phyloP scores from a whole-genome alignment of 92 coral and sea anemone genomes.

The Umimayanthus kanabou region DNA sequence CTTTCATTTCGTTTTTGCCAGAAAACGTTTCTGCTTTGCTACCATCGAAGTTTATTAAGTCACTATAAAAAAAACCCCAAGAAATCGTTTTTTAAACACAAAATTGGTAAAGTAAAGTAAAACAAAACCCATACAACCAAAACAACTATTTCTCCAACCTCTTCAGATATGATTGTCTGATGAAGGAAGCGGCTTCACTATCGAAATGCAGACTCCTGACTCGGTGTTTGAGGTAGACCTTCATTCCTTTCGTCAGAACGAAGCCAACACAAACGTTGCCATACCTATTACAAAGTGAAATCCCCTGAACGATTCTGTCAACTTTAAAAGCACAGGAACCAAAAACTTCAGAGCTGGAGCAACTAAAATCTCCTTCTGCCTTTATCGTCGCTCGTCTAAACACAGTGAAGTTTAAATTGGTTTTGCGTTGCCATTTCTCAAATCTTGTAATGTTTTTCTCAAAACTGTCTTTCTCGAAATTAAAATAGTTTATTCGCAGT shows the following conservation, averaged over 20 bases:
- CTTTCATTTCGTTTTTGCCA: too few species aligned
- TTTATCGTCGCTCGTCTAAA: slow-evolving; percentile 2
- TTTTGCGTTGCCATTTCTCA: slow-evolving; percentile 28
- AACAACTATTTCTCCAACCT: neutral
- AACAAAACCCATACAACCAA: neutral
- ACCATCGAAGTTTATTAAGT: too few species aligned
- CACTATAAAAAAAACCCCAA: too few species aligned
- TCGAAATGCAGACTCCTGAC: slow-evolving; percentile 8
- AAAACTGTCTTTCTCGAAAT: slow-evolving; percentile 33
- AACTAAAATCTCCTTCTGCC: slow-evolving; percentile 56
- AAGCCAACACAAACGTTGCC: slow-evolving; percentile 53
- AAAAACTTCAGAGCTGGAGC: slow-evolving; percentile 49
- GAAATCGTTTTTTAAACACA: too few species aligned
- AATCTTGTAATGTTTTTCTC: slow-evolving; percentile 43
- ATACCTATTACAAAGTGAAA: slow-evolving; percentile 57
- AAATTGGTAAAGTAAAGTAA: neutral
- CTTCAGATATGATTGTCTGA: slow-evolving; percentile 38
- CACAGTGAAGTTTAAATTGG: slow-evolving; percentile 41
- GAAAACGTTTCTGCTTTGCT: too few species aligned
- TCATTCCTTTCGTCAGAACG: slow-evolving; percentile 56
- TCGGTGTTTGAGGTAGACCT: slow-evolving; percentile 47
- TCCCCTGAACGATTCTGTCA: slow-evolving; percentile 42
- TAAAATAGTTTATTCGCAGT: neutral
- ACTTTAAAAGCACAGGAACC: slow-evolving; percentile 66
- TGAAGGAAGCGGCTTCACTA: slow-evolving; percentile 49